Evolutionary conservation across 1,140 invertebrate species (phyloP).

Genomic region (Andrena cerasifolii): DNA sequence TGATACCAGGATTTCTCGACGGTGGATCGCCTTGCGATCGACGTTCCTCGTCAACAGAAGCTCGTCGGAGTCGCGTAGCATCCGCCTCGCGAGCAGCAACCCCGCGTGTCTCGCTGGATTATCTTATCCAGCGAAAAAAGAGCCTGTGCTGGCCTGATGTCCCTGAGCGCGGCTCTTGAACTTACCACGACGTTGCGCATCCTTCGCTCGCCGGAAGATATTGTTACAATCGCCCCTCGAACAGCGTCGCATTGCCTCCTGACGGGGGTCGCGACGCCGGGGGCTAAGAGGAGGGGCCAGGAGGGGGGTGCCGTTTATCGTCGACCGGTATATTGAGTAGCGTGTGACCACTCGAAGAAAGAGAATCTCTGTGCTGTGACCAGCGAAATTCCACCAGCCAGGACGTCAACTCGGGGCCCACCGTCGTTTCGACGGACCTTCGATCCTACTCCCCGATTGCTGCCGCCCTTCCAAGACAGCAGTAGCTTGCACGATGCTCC

Average conservation of each 20-base stretch:
- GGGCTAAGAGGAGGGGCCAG: too few species aligned
- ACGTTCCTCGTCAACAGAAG: not conserved
- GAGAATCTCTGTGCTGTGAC: constrained; percentile 68
- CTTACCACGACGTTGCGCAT: constrained; percentile 73
- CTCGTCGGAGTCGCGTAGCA: not conserved
- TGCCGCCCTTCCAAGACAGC: not conserved
- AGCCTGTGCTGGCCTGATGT: constrained; percentile 69
- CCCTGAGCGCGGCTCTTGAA: constrained; percentile 82
- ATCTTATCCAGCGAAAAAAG: constrained; percentile 77
- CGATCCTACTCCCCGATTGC: not conserved
- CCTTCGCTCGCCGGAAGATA: constrained; percentile 76
- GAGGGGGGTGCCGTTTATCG: constrained; percentile 70
- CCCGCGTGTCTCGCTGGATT: constrained; percentile 36
- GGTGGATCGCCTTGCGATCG: not conserved
- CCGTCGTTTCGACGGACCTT: constrained; percentile 45
- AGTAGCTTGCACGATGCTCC: not conserved
- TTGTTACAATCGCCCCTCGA: constrained; percentile 79
- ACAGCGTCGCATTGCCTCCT: constrained; percentile 63
- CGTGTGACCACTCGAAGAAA: constrained; percentile 77
- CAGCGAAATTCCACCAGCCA: constrained; percentile 71
- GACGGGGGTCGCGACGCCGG: constrained; percentile 45
- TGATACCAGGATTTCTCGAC: not conserved
- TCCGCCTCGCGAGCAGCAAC: constrained; percentile 32
- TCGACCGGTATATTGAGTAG: constrained; percentile 80
- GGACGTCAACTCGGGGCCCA: constrained; percentile 22